Percentiles rank a stretch among this genome's conserved stretches.
phyloP scores from a whole-genome alignment of 1,140 invertebrate species.

The Drosophila tani region DNA sequence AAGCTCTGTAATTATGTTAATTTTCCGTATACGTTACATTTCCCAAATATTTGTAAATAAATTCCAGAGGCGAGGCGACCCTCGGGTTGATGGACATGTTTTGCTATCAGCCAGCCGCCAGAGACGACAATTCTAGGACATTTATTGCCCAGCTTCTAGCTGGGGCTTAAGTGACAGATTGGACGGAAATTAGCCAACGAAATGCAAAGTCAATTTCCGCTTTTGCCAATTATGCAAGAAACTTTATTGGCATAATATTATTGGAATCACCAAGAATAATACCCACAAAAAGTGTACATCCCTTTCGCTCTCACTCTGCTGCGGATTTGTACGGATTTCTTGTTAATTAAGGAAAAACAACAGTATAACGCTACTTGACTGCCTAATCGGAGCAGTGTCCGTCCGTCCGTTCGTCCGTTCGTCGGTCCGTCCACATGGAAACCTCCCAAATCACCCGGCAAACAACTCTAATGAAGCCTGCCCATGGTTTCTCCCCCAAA shows the following conservation, averaged over 20 bases:
- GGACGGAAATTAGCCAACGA: constrained; percentile 36
- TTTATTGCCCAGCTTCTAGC: not conserved
- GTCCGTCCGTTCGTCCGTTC: not conserved
- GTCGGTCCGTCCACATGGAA: constrained; percentile 17
- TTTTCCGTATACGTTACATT: constrained; percentile 64
- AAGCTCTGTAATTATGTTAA: constrained; percentile 71
- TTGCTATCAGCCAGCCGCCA: constrained; percentile 28
- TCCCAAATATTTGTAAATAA: constrained; percentile 52
- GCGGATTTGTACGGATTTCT: constrained; percentile 27
- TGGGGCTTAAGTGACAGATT: constrained; percentile 30
- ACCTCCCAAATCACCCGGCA: constrained; percentile 48
- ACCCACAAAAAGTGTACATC: constrained; percentile 7
- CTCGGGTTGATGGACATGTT: constrained; percentile 39
- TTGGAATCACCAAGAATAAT: constrained; percentile 26
- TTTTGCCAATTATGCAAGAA: constrained; percentile 31
- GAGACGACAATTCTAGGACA: constrained; percentile 13
- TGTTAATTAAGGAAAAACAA: constrained; percentile 45
- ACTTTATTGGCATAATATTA: constrained; percentile 43
- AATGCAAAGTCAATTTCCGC: constrained; percentile 48
- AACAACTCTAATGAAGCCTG: constrained; percentile 53
- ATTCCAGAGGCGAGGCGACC: constrained; percentile 26
- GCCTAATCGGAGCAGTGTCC: constrained; percentile 34
- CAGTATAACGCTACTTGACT: constrained; percentile 45
- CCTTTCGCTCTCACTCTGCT: not conserved
- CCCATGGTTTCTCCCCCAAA: not conserved